Evolutionary conservation across 2,888 invertebrate genomes (phyloP), one percentile per base, ranked within the genome.

Genomic region (Eristalis tenax): DNA sequence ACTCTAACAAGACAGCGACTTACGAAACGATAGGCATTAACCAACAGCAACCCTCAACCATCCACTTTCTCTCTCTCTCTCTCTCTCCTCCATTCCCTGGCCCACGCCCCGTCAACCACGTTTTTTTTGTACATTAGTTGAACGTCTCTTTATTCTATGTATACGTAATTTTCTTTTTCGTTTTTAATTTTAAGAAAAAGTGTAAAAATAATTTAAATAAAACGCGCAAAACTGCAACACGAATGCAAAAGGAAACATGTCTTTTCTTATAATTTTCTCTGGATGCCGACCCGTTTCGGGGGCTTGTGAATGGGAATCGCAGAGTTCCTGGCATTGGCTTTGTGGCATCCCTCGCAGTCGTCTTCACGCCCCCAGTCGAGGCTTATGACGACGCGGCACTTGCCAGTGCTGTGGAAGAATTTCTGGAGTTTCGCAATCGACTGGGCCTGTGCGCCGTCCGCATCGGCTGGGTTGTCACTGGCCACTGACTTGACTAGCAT

Each of bases 161-260:
- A 64, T 79, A 18, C 18, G 57, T 86, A 86, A 65, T 69, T 80
- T 66, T 79, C 59, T 43, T 66, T 77, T 69, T 69, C 75, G 59
- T 59, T 80, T 79, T 78, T 83, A 79, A 71, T 73, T 64, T 87
- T 87, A 87, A 87, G 79, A 76, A 80, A 69, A 83, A 75, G 11
- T 83, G 78, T 71, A 64, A 75, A 87, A 71, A 77, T 64, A 79
- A 83, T 79, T 83, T 87, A 83, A 87, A 83, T 87, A 80, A 83
- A 87, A 83, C 38, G 22, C 11, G 87, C 87, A 87, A 83, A 83
- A 80, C 79, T 83, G 87, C 87, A 87, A 87, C 50, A 80, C 71
- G 71, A 87, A 83, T 83, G 87, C 87, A 87, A 80, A 71, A 75
- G 10, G 57, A 63, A 76, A 71, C 61, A 6, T 26, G 59, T 38